Evolutionary conservation across 2,888 invertebrate species (phyloP), one percentile per base, ranked within the genome.

Genomic region (Danaus chrysippus): DNA sequence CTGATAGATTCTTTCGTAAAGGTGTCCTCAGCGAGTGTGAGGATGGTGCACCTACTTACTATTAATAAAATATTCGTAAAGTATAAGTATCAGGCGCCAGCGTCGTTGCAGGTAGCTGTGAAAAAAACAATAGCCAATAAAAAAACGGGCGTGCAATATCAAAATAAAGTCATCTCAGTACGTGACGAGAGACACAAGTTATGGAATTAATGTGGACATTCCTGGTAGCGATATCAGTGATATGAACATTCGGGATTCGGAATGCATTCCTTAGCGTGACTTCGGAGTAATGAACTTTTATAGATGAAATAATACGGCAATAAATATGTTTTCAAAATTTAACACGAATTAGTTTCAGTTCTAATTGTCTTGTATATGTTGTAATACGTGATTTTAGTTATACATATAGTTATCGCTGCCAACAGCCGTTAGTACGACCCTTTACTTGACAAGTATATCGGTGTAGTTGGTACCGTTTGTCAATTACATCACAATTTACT

Each of bases 161-260:
- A 87, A 86, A 88, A 87, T 86, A 79, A 83, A 88, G 84, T 86
- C 87, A 87, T 86, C 79, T 80, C 65, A 42, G 75, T 73, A 82
- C 88, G 87, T 87, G 87, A 83, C 77, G 67, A 65, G 86, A 79
- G 82, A 83, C 72, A 70, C 61, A 73, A 76, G 60, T 59, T 62
- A 56, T 61, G 65, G 62, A 71, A 72, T 72, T 68, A 71, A 78
- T 77, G 76, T 72, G 77, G 73, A 5, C 72, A 66, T 84, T 83
- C 85, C 73, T 71, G 76, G 84, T 84, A 84, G 73, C 72, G 58
- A 69, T 72, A 71, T 72, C 71, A 67, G 71, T 73, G 69, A 73
- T 74, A 72, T 73, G 73, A 71, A 74, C 46, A 68, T 62, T 66
- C 46, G 23, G 44, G 62, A 60, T 54, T 63, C 58, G 67, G 58